Conservation (phyloP, 2,888 invertebrate species). For the Stictocephala bisonia region DNA sequence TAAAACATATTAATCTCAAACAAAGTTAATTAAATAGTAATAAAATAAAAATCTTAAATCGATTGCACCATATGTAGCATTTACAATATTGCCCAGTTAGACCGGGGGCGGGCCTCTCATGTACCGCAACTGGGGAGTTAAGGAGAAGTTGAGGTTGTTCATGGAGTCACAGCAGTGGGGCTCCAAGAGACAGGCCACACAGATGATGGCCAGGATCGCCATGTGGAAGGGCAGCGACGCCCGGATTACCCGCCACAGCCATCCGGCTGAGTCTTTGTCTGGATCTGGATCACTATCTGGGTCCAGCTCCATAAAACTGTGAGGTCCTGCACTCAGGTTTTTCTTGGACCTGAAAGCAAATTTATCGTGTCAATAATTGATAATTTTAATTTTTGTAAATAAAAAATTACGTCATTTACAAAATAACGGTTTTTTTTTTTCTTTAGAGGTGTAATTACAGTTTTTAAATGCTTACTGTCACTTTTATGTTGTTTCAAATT, state of each 20-base stretch:
- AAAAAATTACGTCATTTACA: background rate
- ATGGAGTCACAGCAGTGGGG: slow-evolving; percentile 82
- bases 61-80: slow-evolving; percentile 1
- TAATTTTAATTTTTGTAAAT: background rate
- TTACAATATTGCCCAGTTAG: background rate
- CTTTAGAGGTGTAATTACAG: too few relatives aligned
- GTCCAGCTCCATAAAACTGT: slow-evolving; percentile 65
- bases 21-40: slow-evolving; percentile 3
- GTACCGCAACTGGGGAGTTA: slow-evolving; percentile 84
- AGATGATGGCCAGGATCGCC: slow-evolving; percentile 77
- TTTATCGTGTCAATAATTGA: background rate
- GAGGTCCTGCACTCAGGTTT: background rate
- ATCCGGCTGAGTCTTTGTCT: slow-evolving; percentile 59
- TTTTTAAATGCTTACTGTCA: too few relatives aligned
- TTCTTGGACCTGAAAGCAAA: too few relatives aligned
- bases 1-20: slow-evolving; percentile 7
- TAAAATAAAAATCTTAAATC: background rate
- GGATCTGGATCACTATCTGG: slow-evolving; percentile 64
- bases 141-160: slow-evolving; percentile 79
- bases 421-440: too few relatives aligned
- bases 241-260: slow-evolving; percentile 75
- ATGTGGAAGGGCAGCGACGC: slow-evolving; percentile 83
- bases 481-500: too few relatives aligned
- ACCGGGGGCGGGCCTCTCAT: slow-evolving; percentile 83
- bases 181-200: slow-evolving; percentile 79